Percentiles rank a stretch among this genome's conserved stretches.
Evolutionary conservation across 1,140 invertebrate genomes (phyloP).

Genomic region (Habropoda laboriosa): DNA sequence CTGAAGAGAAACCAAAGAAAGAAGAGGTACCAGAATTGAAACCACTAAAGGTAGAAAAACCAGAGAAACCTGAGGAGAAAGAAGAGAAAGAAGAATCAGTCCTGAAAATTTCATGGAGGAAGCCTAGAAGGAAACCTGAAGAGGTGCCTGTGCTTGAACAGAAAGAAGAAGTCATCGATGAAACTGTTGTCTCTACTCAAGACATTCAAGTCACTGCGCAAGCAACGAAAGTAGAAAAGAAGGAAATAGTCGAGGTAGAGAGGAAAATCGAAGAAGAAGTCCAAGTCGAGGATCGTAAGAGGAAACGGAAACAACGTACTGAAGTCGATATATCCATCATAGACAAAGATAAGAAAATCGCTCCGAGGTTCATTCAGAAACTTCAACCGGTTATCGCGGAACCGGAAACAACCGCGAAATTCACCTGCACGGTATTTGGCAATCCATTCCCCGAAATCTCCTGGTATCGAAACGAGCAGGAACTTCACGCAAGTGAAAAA

Average conservation of each 20-base stretch:
- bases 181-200: slow-evolving; percentile 10
- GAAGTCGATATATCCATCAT: slow-evolving; percentile 81
- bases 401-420: slow-evolving; percentile 83
- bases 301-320: slow-evolving; percentile 77
- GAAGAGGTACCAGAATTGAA: slow-evolving; percentile 79
- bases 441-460: slow-evolving; percentile 86
- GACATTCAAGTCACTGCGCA: neutral
- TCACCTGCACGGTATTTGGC: slow-evolving; percentile 87
- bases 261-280: slow-evolving; percentile 17
- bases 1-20: slow-evolving; percentile 72
- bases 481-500: slow-evolving; percentile 85
- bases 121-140: slow-evolving; percentile 69
- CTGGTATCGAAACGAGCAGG: slow-evolving; percentile 90
- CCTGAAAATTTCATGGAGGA: slow-evolving; percentile 50
- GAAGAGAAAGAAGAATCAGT: slow-evolving; percentile 70
- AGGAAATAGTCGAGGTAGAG: slow-evolving; percentile 37
- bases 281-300: slow-evolving; percentile 58
- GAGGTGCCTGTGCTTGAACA: slow-evolving; percentile 71
- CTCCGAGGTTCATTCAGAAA: slow-evolving; percentile 87
- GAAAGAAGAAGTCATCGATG: slow-evolving; percentile 2
- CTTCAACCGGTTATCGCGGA: slow-evolving; percentile 86
- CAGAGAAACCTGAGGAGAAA: slow-evolving; percentile 20
- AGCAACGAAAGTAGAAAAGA: neutral
- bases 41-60: slow-evolving; percentile 72
- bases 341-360: slow-evolving; percentile 81